Percentiles rank a stretch among this genome's conserved stretches.
Conservation (phyloP, 2,888 invertebrate genomes). For the Lycophotia porphyrea region DNA sequence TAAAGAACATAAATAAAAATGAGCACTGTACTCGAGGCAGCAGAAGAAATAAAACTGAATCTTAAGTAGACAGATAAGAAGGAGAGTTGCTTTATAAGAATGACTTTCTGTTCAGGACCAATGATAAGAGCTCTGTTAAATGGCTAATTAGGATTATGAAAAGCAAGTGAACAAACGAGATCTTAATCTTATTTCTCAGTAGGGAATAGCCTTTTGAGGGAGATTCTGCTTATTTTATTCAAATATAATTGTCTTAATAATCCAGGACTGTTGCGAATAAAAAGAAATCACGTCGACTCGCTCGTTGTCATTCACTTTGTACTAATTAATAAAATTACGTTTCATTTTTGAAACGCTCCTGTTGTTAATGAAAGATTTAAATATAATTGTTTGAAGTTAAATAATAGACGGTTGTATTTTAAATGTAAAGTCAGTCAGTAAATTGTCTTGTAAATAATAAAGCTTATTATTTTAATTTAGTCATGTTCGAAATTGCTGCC, state of each 20-base stretch:
- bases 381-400: slow-evolving; percentile 37
- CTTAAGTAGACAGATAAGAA: slow-evolving; percentile 64
- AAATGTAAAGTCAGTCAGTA: background rate
- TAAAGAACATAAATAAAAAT: slow-evolving; percentile 45
- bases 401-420: slow-evolving; percentile 9
- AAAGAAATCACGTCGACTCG: slow-evolving; percentile 53
- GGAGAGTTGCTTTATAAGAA: slow-evolving; percentile 63
- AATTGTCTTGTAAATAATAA: slow-evolving; percentile 13
- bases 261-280: slow-evolving; percentile 64
- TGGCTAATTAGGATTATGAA: slow-evolving; percentile 79
- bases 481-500: background rate
- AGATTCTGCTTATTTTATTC: slow-evolving; percentile 66
- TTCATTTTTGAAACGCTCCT: slow-evolving; percentile 21
- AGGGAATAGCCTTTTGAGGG: slow-evolving; percentile 56
- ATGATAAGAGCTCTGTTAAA: slow-evolving; percentile 67
- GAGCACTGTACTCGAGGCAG: slow-evolving; percentile 33
- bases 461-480: slow-evolving; percentile 30
- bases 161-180: slow-evolving; percentile 78
- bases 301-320: slow-evolving; percentile 39
- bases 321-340: slow-evolving; percentile 31
- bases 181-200: slow-evolving; percentile 74
- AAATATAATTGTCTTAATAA: slow-evolving; percentile 72
- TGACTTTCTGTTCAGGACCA: slow-evolving; percentile 66
- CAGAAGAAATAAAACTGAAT: slow-evolving; percentile 51
- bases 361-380: slow-evolving; percentile 18